Evolutionary conservation across 2,888 invertebrate genomes (phyloP).

Genomic region (Plagodis dolabraria): DNA sequence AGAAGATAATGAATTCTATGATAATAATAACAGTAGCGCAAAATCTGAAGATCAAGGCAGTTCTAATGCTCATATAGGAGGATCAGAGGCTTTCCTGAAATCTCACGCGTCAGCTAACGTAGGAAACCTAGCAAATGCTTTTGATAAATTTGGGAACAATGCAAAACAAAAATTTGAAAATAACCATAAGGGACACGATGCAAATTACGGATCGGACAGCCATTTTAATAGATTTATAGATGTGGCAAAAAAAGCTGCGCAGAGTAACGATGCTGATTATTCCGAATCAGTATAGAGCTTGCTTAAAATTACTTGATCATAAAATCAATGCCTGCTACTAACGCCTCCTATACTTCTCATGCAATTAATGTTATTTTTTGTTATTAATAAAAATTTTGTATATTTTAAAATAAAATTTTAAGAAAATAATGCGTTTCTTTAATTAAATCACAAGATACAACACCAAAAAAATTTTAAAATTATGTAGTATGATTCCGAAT

Average conservation of each 20-base stretch:
- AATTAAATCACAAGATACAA: neutral
- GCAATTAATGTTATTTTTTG: neutral
- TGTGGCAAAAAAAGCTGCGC: constrained; percentile 56
- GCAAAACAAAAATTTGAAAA: constrained; percentile 46
- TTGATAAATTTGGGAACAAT: constrained; percentile 44
- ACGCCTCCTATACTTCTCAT: neutral
- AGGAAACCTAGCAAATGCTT: constrained; percentile 48
- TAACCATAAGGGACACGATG: constrained; percentile 46
- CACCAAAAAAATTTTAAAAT: neutral
- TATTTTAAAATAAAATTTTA: neutral
- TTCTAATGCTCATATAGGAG: constrained; percentile 54
- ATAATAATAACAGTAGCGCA: constrained; percentile 61
- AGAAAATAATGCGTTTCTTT: neutral
- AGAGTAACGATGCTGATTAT: constrained; percentile 59
- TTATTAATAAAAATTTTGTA: neutral
- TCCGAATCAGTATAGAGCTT: constrained; percentile 34
- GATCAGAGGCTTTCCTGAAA: constrained; percentile 55
- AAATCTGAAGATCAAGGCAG: constrained; percentile 57
- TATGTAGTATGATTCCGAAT: too few relatives aligned
- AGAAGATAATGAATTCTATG: constrained; percentile 73
- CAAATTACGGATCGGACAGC: constrained; percentile 42
- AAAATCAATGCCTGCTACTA: too few relatives aligned
- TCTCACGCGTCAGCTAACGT: constrained; percentile 53
- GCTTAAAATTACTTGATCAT: neutral
- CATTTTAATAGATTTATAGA: constrained; percentile 56